Evolutionary conservation across 1,140 invertebrate genomes (phyloP), one percentile per base, ranked within the genome.

Genomic region (Caenorhabditis remanei): DNA sequence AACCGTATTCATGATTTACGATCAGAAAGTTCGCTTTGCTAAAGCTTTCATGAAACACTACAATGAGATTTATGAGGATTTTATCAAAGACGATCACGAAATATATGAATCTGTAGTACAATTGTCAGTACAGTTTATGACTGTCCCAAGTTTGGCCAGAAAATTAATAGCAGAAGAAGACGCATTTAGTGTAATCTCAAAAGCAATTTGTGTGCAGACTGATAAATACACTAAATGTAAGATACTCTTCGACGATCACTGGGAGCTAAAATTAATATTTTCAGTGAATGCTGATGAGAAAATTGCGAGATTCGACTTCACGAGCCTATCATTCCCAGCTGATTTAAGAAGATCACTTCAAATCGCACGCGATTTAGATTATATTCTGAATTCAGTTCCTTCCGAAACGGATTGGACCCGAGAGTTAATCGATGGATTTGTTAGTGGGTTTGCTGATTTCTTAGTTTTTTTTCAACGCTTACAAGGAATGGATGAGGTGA

Each of bases 21-120:
- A 91, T 16, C 92, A 93, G 32, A 92, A 92, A 87, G 50, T 87
- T 43, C 83, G 85, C 24, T 93, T 92, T 82, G 90, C 90, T 11
- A 88, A 90, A 50, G 56, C 88, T 21, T 88, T 92, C 53, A 85
- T 89, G 41, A 85, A 91, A 90, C 56, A 91, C 48, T 92, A 92
- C 84, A 63, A 86, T 16, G 55, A 79, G 4, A 83, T 99, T 75
- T 96, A 99, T 93, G 96, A 97, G 92, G 97, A 98, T 93, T 99
- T 97, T 92, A 97, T 98, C 87, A 94, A 95, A 75, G 98, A 99
- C 93, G 98, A 99, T 94, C 98, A 99, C 92, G 98, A 99, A 93
- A 97, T 99, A 93, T 95, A 96, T 19, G 97, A 97, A 92, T 99
- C 97, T 1, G 95, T 99, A n/a, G 96, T 96, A 11, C 97, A 96